Percentiles rank a stretch among this genome's conserved stretches.
These are phyloP conservation scores for Campoplex capitator DNA, from an alignment of 2,888 invertebrate species.

Conservation along the genomic window DNA sequence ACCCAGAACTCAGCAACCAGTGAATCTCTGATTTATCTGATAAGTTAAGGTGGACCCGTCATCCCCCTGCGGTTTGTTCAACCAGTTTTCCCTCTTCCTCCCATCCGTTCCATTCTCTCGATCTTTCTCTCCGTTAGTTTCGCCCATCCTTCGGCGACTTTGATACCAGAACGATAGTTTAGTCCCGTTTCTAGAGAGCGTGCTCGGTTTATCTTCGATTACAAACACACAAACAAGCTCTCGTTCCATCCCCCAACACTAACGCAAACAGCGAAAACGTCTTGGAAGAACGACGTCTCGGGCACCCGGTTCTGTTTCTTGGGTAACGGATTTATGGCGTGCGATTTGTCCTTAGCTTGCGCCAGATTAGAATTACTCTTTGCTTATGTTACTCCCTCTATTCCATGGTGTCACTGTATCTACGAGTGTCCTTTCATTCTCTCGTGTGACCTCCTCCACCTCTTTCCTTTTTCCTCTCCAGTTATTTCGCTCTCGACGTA, in stretches of 20 bases:
- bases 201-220: conserved; percentile 83
- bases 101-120: background rate
- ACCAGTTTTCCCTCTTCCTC: conserved; percentile 53
- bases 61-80: conserved; percentile 73
- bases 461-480: background rate
- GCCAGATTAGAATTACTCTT: conserved; percentile 84
- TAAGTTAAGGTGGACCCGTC: conserved; percentile 77
- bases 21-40: conserved; percentile 80
- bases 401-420: conserved; percentile 31
- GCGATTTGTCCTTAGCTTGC: conserved; percentile 83
- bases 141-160: conserved; percentile 75
- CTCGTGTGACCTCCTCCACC: conserved; percentile 32
- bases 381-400: conserved; percentile 72
- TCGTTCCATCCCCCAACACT: conserved; percentile 20
- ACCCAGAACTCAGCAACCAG: conserved; percentile 52
- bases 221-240: conserved; percentile 70
- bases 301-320: conserved; percentile 78
- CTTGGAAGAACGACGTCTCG: conserved; percentile 74
- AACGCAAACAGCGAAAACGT: conserved; percentile 72
- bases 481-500: conserved; percentile 44
- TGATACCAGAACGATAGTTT: conserved; percentile 79
- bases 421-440: conserved; percentile 30
- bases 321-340: conserved; percentile 82
- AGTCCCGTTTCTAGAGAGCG: conserved; percentile 67
- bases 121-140: conserved; percentile 61